Base-by-base conservation (phyloP, 2,797 vertebrate species). In the Falco berigora region DNA sequence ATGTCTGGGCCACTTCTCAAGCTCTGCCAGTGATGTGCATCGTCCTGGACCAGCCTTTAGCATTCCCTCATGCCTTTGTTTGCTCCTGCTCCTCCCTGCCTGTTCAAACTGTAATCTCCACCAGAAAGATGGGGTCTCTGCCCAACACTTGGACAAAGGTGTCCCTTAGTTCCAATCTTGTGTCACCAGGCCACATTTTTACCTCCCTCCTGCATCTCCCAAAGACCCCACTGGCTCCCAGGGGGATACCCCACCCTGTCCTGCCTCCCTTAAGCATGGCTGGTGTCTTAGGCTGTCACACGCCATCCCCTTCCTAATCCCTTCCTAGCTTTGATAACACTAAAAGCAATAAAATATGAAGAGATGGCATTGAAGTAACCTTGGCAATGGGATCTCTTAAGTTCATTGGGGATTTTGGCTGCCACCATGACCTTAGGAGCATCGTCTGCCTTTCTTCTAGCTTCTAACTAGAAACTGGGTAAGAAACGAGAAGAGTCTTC, bases 161-260 rank as follows among this genome's bases (percentile, higher is more conserved):
- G 13, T 4, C 9, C 19, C 30, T 87, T 46, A 28, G 59, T 72
- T 91, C 69, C 62, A 15, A 23, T 63, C 46, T 69, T 42, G 46
- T 13, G 24, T n/a, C 1, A 3, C 12, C 25, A 38, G 9, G 20
- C 12, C 30, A 52, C 1, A 3, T 12, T 25, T 58, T 6, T 8
- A 12, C 14, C 23, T 23, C 25, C 44, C 23, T 88, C 23, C 32
- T 83, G 15, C 22, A 42, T 4, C 38, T 81, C 46, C 11, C 14
- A 49, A 55, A 61, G 11, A 50, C 14, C 42, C 15, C 24, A 3
- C 10, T 32, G 38, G 38, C 10, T 56, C 19, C 58, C 1, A 0
- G 21, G 1, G 9, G 42, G 27, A 12, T 44, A n/a, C 12, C 32
- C 38, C 38, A 56, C 21, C 30, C 15, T 6, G 2, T 47, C 56